A percentile compares a stretch with the other conserved stretches of the same genome.
Conservation (phyloP, 2,888 invertebrate species). For the Doris montereyensis region DNA sequence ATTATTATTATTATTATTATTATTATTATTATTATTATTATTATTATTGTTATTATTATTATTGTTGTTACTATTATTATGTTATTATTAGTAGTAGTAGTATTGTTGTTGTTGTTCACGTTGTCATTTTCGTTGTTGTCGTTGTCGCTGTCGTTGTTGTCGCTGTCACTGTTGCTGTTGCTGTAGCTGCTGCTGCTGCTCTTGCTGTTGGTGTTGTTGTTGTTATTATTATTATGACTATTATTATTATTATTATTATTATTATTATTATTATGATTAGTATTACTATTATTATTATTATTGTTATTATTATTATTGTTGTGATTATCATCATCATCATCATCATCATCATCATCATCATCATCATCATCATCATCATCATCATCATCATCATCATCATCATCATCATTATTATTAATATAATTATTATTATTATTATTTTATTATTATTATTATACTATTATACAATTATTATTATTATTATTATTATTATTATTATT, state of each 20-base stretch:
- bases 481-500: not conserved
- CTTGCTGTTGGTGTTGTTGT: no score
- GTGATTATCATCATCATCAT: not conserved
- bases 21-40: no score
- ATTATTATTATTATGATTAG: not conserved
- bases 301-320: not conserved
- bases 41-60: no score
- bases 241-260: not conserved
- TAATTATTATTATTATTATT: not conserved
- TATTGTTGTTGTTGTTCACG: no score
- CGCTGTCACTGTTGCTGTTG: no score
- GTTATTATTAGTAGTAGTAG: no score
- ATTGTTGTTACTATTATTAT: no score
- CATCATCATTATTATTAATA: not conserved
- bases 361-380: not conserved
- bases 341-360: not conserved
- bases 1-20: no score
- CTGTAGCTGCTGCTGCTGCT: no score
- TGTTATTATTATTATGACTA: not conserved
- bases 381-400: not conserved
- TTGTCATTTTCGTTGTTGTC: no score
- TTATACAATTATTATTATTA: not conserved
- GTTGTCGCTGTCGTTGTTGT: no score
- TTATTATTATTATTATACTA: not conserved
- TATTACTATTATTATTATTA: not conserved